These are phyloP conservation scores for Copsychus sechellarum DNA, from an alignment of 2,113 vertebrate species.

Conservation along the genomic window DNA sequence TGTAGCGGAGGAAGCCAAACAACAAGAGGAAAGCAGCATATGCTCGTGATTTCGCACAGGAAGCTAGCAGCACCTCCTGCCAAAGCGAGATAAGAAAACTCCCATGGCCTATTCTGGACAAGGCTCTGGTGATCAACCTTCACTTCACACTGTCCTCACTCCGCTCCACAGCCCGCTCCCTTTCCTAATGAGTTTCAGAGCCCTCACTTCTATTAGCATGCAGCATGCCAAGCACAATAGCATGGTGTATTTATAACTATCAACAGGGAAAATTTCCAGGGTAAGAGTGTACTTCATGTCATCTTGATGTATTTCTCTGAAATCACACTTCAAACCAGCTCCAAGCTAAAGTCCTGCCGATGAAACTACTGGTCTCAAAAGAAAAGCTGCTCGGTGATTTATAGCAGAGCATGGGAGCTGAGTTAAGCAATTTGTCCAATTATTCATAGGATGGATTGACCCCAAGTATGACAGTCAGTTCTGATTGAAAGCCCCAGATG, in stretches of 20 bases:
- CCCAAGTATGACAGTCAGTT: background rate
- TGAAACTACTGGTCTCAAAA: constrained; percentile 52
- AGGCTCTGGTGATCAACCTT: constrained; percentile 86
- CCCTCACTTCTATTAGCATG: constrained; percentile 70
- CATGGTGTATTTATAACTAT: constrained; percentile 77
- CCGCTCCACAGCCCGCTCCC: constrained; percentile 60
- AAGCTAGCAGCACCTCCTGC: constrained; percentile 97
- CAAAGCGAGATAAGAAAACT: constrained; percentile 97
- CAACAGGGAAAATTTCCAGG: constrained; percentile 65
- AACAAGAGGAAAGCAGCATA: constrained; percentile 97
- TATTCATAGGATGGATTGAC: background rate
- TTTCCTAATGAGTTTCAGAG: constrained; percentile 76
- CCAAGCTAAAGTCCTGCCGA: constrained; percentile 72
- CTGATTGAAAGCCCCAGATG: background rate
- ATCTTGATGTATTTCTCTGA: constrained; percentile 65
- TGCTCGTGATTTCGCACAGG: constrained; percentile 99
- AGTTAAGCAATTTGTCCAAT: background rate
- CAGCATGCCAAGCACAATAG: constrained; percentile 75
- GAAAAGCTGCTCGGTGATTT: background rate
- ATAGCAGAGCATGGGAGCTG: background rate
- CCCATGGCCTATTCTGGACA: constrained; percentile 94
- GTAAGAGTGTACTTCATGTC: constrained; percentile 71
- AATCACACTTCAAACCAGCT: constrained; percentile 31
- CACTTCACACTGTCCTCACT: constrained; percentile 78
- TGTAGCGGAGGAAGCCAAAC: constrained; percentile 97